Evolutionary conservation across 2,797 vertebrate species (phyloP), one percentile per base, ranked within the genome.

Genomic region (Micrastur ruficollis): DNA sequence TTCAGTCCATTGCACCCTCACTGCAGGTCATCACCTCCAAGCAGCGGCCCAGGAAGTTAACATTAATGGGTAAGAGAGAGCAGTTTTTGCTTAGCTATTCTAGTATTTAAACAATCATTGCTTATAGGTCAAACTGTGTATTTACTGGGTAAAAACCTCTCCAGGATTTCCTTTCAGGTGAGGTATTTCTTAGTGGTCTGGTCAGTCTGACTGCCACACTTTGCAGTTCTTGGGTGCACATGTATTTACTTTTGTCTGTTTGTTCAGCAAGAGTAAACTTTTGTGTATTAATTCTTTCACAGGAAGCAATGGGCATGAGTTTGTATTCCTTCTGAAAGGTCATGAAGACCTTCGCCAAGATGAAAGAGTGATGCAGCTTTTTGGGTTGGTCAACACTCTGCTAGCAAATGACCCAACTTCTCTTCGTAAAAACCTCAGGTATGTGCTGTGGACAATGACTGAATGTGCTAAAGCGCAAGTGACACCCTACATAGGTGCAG

Each of bases 11-110:
- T 8, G 99, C 99, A 2, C 98, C 99, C 2, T 99, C 99, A 0
- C 98, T 99, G 95, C 99, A 99, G 97, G 99, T 99, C 98, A 99
- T 99, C 98, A 99, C 99, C 47, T 99, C 99, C 96, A 99, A 99
- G 95, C 99, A 99, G 98, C 98, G 99, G 78, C 99, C 99, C 63
- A 99, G 99, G 96, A 99, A 99, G 93, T 81, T 99, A 96, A 99
- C 99, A 3, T 98, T 99, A 86, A 99, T 99, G 99, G 99, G 99
- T 99, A 98, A 98, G 99, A 93, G 38, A 74, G 9, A 9, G 36
- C 38, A 31, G 15, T 61, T 75, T 47, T n/a, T 55, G 38, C 18
- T 55, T 31, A 22, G 26, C 11, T 87, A 1, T 62, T 81, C 66
- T 47, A 16, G 8, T n/a, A 8, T 53, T 78, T 82, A 36, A 85